phyloP scores from a whole-genome alignment of 2,113 vertebrate species.

The Brachypteracias leptosomus region DNA sequence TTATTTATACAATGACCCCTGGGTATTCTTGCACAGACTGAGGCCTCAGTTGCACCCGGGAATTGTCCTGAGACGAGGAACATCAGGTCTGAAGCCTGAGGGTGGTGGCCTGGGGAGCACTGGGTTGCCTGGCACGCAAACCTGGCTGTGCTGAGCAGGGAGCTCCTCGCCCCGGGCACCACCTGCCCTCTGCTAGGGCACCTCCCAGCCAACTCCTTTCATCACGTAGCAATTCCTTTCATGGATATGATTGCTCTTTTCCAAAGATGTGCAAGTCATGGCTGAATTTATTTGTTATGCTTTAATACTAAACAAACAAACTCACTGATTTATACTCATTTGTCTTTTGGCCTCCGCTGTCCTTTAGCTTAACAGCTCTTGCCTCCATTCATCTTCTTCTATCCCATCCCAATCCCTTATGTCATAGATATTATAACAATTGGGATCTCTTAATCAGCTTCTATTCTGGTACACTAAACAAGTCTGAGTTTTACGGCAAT shows the following conservation, averaged over 20 bases:
- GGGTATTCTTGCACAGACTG: not conserved
- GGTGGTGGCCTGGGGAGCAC: not conserved
- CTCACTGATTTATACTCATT: not conserved
- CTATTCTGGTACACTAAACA: not conserved
- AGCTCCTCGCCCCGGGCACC: not conserved
- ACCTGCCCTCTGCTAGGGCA: not conserved
- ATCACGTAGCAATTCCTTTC: not conserved
- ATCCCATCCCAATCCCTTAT: not conserved
- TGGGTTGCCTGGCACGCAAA: fast-evolving
- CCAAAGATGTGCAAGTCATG: fast-evolving
- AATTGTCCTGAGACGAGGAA: not conserved
- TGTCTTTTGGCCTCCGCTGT: not conserved
- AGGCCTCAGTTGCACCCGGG: not conserved
- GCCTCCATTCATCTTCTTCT: not conserved
- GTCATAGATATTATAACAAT: not conserved
- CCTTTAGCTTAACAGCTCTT: not conserved
- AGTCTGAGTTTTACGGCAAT: not conserved
- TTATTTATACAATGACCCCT: not conserved
- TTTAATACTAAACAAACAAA: not conserved
- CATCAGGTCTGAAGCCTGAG: not conserved
- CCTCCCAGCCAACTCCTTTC: not conserved
- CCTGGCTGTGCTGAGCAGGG: not conserved
- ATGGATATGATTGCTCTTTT: not conserved
- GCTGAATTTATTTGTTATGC: not conserved
- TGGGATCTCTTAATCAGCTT: not conserved